Percentiles rank a stretch among this genome's conserved stretches.
Conservation (phyloP, 2,888 invertebrate genomes). For the Magallana nippona region DNA sequence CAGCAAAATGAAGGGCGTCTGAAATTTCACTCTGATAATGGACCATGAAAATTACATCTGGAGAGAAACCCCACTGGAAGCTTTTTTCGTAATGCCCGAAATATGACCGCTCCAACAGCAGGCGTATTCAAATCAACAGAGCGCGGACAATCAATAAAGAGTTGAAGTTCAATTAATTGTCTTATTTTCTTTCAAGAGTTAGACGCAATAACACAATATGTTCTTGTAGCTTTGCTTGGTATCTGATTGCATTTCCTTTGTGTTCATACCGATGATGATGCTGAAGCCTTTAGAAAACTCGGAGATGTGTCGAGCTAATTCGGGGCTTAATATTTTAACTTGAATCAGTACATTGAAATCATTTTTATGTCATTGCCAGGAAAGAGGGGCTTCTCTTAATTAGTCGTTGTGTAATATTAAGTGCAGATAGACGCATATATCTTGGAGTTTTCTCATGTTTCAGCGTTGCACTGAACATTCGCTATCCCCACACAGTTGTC, state of each 20-base stretch:
- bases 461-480: background rate
- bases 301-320: too few relatives aligned
- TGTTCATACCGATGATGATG: background rate
- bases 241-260: background rate
- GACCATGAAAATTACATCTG: too few relatives aligned
- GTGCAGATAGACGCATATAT: background rate
- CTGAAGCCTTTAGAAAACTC: background rate
- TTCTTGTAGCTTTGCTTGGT: background rate
- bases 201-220: background rate
- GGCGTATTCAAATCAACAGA: background rate
- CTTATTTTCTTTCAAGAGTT: background rate
- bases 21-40: too few relatives aligned
- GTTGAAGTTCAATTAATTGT: slow-evolving; percentile 19
- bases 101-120: too few relatives aligned
- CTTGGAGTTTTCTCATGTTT: background rate
- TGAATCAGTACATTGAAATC: slow-evolving; percentile 24
- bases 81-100: too few relatives aligned
- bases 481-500: background rate
- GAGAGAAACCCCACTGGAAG: too few relatives aligned
- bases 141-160: background rate
- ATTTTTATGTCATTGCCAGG: slow-evolving; percentile 22
- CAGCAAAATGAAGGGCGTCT: too few relatives aligned
- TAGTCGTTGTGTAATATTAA: slow-evolving; percentile 19
- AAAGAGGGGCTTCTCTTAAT: background rate
- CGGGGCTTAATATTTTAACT: background rate